Conservation (phyloP, 2,113 vertebrate genomes). For the Oxyruncus cristatus region DNA sequence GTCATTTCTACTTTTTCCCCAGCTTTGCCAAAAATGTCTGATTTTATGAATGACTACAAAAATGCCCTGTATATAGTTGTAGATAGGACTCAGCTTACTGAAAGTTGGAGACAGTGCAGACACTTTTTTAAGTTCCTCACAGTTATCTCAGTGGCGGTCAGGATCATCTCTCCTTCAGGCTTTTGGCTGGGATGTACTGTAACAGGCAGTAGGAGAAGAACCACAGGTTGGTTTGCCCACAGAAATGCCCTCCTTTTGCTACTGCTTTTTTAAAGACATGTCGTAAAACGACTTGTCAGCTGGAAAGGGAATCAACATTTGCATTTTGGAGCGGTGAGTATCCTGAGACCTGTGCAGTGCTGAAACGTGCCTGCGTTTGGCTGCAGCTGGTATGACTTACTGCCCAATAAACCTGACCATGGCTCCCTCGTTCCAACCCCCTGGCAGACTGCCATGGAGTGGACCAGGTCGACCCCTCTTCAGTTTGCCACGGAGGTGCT, state of each 20-base stretch:
- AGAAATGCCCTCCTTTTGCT: not conserved
- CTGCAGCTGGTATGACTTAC: not conserved
- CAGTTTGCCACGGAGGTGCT: slow-evolving; percentile 62
- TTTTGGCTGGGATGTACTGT: not conserved
- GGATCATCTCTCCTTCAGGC: not conserved
- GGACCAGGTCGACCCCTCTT: slow-evolving; percentile 28
- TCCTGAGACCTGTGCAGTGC: not conserved
- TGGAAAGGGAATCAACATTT: not conserved
- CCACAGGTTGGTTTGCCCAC: not conserved
- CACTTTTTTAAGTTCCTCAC: not conserved
- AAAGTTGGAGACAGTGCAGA: not conserved
- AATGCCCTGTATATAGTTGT: not conserved
- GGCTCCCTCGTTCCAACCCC: not conserved
- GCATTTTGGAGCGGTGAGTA: not conserved
- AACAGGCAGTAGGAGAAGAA: not conserved
- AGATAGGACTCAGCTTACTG: not conserved
- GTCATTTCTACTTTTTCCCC: not conserved
- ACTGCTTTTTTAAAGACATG: not conserved
- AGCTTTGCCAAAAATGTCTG: not conserved
- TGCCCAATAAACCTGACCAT: not conserved
- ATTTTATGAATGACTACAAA: not conserved
- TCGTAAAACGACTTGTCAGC: not conserved
- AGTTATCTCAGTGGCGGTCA: not conserved
- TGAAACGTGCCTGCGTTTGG: not conserved
- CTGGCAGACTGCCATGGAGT: slow-evolving; percentile 83